A percentile compares a stretch with the other conserved stretches of the same genome.
phyloP scores from a whole-genome alignment of 37 sponge, comb jelly and placozoan genomes.

The Axinella damicornis region DNA sequence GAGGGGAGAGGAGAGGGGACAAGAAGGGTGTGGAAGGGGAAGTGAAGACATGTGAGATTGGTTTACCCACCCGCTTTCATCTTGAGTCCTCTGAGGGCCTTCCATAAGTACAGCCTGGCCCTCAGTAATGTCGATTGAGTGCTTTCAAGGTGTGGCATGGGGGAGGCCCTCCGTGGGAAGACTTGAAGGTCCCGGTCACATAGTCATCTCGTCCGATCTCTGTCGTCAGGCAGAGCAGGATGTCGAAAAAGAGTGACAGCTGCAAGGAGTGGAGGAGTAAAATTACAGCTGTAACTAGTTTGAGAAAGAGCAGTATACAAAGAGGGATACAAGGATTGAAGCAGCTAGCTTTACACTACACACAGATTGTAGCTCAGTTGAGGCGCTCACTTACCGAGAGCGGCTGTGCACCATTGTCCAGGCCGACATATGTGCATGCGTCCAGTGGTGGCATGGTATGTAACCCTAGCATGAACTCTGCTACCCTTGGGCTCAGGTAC shows the following conservation, averaged over 20 bases:
- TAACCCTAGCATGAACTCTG: conserved; percentile 50
- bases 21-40: too few relatives aligned
- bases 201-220: conserved; percentile 68
- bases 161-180: neutral
- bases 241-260: conserved; percentile 93
- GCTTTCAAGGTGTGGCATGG: neutral
- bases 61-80: conserved; percentile 73
- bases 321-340: too few relatives aligned
- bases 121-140: conserved; percentile 4
- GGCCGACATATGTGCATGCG: conserved; percentile 86
- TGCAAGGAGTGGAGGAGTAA: conserved; percentile 10
- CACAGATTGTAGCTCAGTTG: too few relatives aligned
- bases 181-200: conserved; percentile 48
- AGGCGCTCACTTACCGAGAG: conserved; percentile 74
- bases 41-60: neutral
- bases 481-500: conserved; percentile 63
- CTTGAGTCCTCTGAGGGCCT: conserved; percentile 40
- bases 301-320: too few relatives aligned
- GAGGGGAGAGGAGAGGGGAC: too few relatives aligned
- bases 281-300: too few relatives aligned
- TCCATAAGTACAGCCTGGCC: conserved; percentile 67
- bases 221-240: conserved; percentile 79
- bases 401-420: conserved; percentile 88
- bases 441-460: conserved; percentile 82
- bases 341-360: too few relatives aligned